Evolutionary conservation across 2,888 invertebrate genomes (phyloP).

Genomic region (Meganola albula): DNA sequence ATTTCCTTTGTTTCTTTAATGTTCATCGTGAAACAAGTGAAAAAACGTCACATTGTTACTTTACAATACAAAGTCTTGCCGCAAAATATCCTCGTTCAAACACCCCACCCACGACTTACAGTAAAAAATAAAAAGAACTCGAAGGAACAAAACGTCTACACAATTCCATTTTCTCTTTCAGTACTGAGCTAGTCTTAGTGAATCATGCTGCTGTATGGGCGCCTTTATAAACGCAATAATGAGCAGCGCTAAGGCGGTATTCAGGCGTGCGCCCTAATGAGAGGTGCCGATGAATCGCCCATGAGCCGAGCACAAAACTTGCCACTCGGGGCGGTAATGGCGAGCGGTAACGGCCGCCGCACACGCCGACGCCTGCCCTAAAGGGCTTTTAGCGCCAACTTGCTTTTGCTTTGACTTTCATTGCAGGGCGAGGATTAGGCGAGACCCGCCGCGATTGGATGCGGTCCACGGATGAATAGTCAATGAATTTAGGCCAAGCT

Average conservation of each 20-base stretch:
- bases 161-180: constrained; percentile 76
- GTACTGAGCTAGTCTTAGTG: constrained; percentile 65
- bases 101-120: constrained; percentile 37
- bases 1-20: constrained; percentile 40
- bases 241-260: constrained; percentile 73
- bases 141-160: constrained; percentile 67
- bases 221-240: constrained; percentile 78
- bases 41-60: constrained; percentile 44
- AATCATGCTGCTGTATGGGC: constrained; percentile 67
- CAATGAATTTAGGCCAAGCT: constrained; percentile 57
- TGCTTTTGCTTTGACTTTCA: constrained; percentile 63
- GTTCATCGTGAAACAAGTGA: constrained; percentile 34
- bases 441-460: constrained; percentile 50
- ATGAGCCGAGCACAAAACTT: constrained; percentile 70
- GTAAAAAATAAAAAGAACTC: constrained; percentile 53
- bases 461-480: constrained; percentile 57
- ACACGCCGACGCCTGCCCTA: constrained; percentile 41
- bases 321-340: constrained; percentile 53
- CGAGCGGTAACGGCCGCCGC: constrained; percentile 27
- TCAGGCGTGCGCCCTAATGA: constrained; percentile 67
- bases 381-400: constrained; percentile 67
- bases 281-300: constrained; percentile 71
- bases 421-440: constrained; percentile 50
- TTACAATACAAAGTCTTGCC: constrained; percentile 45
- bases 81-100: constrained; percentile 46